Evolutionary conservation across 2,888 invertebrate species (phyloP).

Genomic region (Leptarthrus brevirostris): DNA sequence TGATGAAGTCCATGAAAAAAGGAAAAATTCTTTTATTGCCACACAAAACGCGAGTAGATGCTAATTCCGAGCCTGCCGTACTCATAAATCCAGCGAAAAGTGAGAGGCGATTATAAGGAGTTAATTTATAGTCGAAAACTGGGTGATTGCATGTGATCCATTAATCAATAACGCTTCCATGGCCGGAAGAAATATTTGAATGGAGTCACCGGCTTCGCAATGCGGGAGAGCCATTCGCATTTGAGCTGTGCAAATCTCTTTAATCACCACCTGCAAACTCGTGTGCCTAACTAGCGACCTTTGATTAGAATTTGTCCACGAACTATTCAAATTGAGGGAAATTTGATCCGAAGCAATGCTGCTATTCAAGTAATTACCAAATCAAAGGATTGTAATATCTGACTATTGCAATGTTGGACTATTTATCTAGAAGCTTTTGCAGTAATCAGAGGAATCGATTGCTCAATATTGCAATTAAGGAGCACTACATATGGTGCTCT

Average conservation of each 20-base stretch:
- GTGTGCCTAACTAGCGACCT: background rate
- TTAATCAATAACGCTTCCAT: conserved; percentile 50
- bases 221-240: background rate
- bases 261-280: conserved; percentile 17
- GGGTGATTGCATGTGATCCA: conserved; percentile 53
- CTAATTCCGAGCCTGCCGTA: conserved; percentile 43
- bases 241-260: conserved; percentile 6
- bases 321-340: background rate
- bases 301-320: background rate
- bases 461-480: no score
- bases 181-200: conserved; percentile 34
- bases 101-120: conserved; percentile 50
- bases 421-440: no score
- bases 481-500: no score
- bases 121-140: conserved; percentile 52
- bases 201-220: background rate
- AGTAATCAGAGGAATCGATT: no score
- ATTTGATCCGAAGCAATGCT: no score
- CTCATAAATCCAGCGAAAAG: conserved; percentile 44
- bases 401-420: no score
- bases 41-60: conserved; percentile 50
- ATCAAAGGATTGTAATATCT: no score
- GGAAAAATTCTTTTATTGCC: conserved; percentile 22
- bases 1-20: conserved; percentile 17
- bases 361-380: no score